Evolutionary conservation across 1,140 invertebrate genomes (phyloP).

Genomic region (Rhizoglyphus robini): DNA sequence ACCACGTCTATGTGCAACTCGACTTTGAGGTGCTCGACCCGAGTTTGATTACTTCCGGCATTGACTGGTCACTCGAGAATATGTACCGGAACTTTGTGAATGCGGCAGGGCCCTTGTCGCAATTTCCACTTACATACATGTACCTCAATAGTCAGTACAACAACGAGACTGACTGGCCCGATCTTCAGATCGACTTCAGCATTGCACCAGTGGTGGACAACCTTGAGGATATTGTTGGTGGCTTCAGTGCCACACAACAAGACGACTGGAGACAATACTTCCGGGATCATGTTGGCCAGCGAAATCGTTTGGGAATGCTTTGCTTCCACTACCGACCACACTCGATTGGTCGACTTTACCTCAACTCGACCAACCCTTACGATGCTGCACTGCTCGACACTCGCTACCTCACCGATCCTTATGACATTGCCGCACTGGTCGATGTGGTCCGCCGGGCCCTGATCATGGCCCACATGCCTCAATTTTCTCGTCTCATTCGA

Average conservation of each 20-base stretch:
- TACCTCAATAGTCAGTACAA: slow-evolving; percentile 13
- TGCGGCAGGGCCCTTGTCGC: slow-evolving; percentile 1
- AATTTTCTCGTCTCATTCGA: slow-evolving; percentile 4
- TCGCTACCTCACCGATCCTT: slow-evolving; percentile 53
- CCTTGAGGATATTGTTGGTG: slow-evolving; percentile 1
- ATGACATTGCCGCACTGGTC: slow-evolving; percentile 42
- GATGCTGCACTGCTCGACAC: slow-evolving; percentile 61
- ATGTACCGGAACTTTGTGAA: slow-evolving; percentile 10
- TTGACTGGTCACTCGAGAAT: slow-evolving; percentile 9
- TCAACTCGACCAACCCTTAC: slow-evolving; percentile 44
- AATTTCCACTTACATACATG: background rate
- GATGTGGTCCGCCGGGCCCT: slow-evolving; percentile 21
- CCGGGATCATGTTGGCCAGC: slow-evolving; percentile 8
- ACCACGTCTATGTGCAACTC: slow-evolving; percentile 9
- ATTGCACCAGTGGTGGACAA: slow-evolving; percentile 7
- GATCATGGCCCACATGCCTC: slow-evolving; percentile 10
- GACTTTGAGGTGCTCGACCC: slow-evolving; percentile 1
- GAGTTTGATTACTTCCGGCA: background rate
- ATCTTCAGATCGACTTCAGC: slow-evolving; percentile 31
- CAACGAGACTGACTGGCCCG: slow-evolving; percentile 47
- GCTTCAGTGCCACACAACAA: background rate
- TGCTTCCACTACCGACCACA: slow-evolving; percentile 54
- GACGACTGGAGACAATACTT: slow-evolving; percentile 11
- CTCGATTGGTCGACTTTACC: slow-evolving; percentile 49
- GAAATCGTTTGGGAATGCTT: slow-evolving; percentile 26